Evolutionary conservation across 2,888 invertebrate genomes (phyloP).

Genomic region (Eubasilissa splendida): DNA sequence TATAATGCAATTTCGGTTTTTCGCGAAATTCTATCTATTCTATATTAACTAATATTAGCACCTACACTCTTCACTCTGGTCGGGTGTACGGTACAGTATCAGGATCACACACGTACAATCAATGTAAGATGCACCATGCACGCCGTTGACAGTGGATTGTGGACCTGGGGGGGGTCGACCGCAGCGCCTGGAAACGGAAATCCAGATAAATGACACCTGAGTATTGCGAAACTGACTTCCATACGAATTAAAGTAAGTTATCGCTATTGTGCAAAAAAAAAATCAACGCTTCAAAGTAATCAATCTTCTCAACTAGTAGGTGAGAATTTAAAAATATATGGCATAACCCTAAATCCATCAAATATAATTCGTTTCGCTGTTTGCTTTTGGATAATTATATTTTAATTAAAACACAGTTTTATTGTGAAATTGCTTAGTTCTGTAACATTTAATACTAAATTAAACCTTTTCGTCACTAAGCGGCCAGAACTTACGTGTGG

Average conservation of each 20-base stretch:
- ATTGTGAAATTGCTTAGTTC: no score
- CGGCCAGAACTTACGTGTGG: no score
- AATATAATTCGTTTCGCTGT: no score
- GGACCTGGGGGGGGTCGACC: background rate
- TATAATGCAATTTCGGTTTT: no score
- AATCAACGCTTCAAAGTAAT: no score
- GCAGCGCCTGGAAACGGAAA: slow-evolving; percentile 35
- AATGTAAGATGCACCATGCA: slow-evolving; percentile 44
- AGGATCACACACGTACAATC: slow-evolving; percentile 44
- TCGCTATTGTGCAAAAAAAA: background rate
- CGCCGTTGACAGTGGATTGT: slow-evolving; percentile 40
- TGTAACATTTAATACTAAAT: no score
- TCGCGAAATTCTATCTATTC: no score
- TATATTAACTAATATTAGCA: no score
- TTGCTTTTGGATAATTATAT: no score
- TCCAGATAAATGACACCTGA: slow-evolving; percentile 54
- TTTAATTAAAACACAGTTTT: no score
- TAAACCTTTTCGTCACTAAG: no score
- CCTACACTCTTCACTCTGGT: background rate
- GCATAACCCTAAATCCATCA: background rate
- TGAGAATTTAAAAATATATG: background rate
- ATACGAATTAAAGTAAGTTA: slow-evolving; percentile 47
- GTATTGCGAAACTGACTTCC: slow-evolving; percentile 44
- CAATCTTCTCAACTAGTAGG: no score
- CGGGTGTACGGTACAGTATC: slow-evolving; percentile 16